A percentile compares a stretch with the other conserved stretches of the same genome.
These are phyloP conservation scores for Xenentodon cancila DNA, from an alignment of 2,797 vertebrate species.

Conservation along the genomic window DNA sequence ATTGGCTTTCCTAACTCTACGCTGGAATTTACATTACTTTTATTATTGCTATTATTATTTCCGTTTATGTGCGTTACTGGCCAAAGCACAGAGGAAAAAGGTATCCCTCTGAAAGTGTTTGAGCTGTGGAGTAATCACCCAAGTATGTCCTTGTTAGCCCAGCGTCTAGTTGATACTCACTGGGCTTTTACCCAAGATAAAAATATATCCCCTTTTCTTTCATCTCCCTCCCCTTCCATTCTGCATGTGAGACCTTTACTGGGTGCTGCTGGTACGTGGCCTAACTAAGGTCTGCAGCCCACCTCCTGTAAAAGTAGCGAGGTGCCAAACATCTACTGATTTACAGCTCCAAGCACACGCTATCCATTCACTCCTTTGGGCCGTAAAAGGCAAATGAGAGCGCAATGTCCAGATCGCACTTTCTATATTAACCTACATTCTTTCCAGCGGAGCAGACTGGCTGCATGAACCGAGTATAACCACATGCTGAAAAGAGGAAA, in stretches of 20 bases:
- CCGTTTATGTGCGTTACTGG: conserved; percentile 28
- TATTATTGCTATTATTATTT: conserved; percentile 58
- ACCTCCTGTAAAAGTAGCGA: conserved; percentile 57
- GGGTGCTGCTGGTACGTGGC: conserved; percentile 68
- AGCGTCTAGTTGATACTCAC: conserved; percentile 53
- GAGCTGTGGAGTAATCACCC: conserved; percentile 69
- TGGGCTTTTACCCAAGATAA: conserved; percentile 64
- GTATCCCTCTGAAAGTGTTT: conserved; percentile 62
- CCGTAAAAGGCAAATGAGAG: conserved; percentile 75
- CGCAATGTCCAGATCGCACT: conserved; percentile 68
- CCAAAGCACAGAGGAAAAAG: conserved; percentile 62
- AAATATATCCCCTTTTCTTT: conserved; percentile 71
- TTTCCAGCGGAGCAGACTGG: conserved; percentile 63
- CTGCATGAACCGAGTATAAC: conserved; percentile 63
- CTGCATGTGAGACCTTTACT: conserved; percentile 73
- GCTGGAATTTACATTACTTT: conserved; percentile 50
- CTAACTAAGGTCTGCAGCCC: conserved; percentile 49
- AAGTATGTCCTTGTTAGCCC: conserved; percentile 61
- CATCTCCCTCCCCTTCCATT: conserved; percentile 63
- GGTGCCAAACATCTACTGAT: conserved; percentile 72
- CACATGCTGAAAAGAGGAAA: conserved; percentile 64
- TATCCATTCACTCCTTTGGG: conserved; percentile 66
- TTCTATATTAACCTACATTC: conserved; percentile 79
- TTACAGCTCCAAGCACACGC: conserved; percentile 74
- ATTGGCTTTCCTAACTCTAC: conserved; percentile 39